Percentiles rank a stretch among this genome's conserved stretches.
Evolutionary conservation across 1,140 invertebrate species (phyloP).

Genomic region (Brachionus angularis): DNA sequence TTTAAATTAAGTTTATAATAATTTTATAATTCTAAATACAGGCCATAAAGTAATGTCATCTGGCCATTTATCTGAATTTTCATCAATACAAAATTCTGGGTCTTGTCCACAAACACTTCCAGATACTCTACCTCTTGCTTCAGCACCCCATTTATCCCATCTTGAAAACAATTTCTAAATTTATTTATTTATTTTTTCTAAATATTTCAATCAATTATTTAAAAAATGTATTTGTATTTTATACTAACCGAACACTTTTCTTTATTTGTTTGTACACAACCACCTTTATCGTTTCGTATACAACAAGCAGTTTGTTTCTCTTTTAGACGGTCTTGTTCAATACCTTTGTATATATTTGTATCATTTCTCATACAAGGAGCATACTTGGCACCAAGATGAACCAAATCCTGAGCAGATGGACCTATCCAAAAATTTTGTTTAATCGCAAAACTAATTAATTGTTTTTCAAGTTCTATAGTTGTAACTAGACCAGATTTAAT

Average conservation of each 20-base stretch:
- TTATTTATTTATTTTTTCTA: no score
- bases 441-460: constrained; percentile 75
- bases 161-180: constrained; percentile 67
- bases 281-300: constrained; percentile 65
- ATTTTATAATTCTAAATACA: no score
- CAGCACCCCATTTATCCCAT: constrained; percentile 87
- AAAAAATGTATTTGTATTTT: no score
- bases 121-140: constrained; percentile 66
- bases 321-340: constrained; percentile 74
- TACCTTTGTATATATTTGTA: constrained; percentile 78
- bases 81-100: constrained; percentile 67
- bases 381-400: constrained; percentile 96
- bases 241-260: no score
- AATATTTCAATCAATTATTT: no score
- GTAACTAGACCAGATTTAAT: constrained; percentile 43
- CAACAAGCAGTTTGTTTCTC: constrained; percentile 91
- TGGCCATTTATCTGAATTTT: constrained; percentile 91
- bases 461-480: constrained; percentile 73
- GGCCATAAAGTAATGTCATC: constrained; percentile 99
- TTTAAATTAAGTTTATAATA: no score
- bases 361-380: constrained; percentile 95
- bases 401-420: constrained; percentile 69
- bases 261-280: constrained; percentile 86
- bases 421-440: constrained; percentile 61
- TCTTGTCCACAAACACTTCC: constrained; percentile 84